Percentiles rank a stretch among this genome's conserved stretches.
Evolutionary conservation across 2,797 vertebrate genomes (phyloP).

Genomic region (Eleutherodactylus coqui): DNA sequence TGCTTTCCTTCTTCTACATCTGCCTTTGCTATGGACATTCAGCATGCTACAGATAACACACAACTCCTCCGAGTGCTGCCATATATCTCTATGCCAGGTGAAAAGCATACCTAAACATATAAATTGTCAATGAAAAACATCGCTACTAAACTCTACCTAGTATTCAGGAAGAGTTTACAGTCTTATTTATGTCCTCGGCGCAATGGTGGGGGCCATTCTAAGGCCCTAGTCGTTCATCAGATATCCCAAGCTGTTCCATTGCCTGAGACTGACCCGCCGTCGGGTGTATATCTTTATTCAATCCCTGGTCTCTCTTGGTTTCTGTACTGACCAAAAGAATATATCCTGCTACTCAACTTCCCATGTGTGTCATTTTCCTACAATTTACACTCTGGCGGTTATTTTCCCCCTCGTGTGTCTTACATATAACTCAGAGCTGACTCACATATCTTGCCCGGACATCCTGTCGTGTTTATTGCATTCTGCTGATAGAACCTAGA

Average conservation of each 20-base stretch:
- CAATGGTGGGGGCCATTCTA: not conserved
- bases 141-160: not conserved
- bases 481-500: constrained; percentile 28
- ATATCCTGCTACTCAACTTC: constrained; percentile 40
- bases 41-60: not conserved
- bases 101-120: constrained; percentile 3
- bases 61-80: not conserved
- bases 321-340: constrained; percentile 39
- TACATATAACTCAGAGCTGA: constrained; percentile 49
- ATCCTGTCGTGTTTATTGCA: constrained; percentile 53
- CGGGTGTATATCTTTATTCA: constrained; percentile 22
- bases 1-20: not conserved
- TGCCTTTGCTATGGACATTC: not conserved
- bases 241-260: constrained; percentile 15
- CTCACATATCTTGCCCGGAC: constrained; percentile 40
- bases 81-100: not conserved
- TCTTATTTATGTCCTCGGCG: not conserved
- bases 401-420: constrained; percentile 37
- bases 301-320: constrained; percentile 10
- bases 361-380: constrained; percentile 39
- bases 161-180: not conserved
- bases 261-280: constrained; percentile 2
- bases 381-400: constrained; percentile 39
- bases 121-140: constrained; percentile 2
- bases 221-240: constrained; percentile 2